Evolutionary conservation across 2,888 invertebrate genomes (phyloP), one percentile per base, ranked within the genome.

Genomic region (Camptogramma bilineatum): DNA sequence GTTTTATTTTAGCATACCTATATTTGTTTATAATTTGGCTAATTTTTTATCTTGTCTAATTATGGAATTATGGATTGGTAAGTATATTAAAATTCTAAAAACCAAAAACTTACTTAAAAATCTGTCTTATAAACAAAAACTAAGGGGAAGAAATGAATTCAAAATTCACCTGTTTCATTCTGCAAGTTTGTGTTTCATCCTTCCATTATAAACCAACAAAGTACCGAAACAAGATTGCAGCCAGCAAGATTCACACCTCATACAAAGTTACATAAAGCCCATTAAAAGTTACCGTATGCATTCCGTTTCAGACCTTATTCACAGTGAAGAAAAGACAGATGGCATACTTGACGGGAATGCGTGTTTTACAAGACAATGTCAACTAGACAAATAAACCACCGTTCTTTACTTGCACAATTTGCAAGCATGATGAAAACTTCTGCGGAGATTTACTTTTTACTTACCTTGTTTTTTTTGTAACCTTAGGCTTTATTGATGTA

Each of bases 241-340:
- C 58, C 54, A 17, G 51, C 50, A 66, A 70, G 72, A 70, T 70
- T 72, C 72, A 64, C 71, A 68, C 68, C 64, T 66, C 65, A 60
- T 65, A 68, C 66, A 67, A 70, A 72, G 72, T 72, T 72, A 64
- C 62, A 62, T 52, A 55, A 64, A 72, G 64, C 70, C 70, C 70
- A 67, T 72, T 72, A 72, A 72, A 72, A 72, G 70, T 72, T 72
- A 24, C 28, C 59, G 62, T 69, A 72, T 70, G 72, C 70, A 72
- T 47, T 62, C 59, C 52, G 52, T 62, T 59, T 65, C 65, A 64
- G 34, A 64, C 54, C 42, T 55, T 50, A 16, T 47, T 31, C 55
- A 52, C 52, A 56, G 62, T 24, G 42, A 52, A 47, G 8, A 18
- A n/a, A 51, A 18, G 21, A 47, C 13, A 24, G 53, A 17, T 52